Evolutionary conservation across 2,797 vertebrate species (phyloP).

Genomic region (Tadarida brasiliensis): DNA sequence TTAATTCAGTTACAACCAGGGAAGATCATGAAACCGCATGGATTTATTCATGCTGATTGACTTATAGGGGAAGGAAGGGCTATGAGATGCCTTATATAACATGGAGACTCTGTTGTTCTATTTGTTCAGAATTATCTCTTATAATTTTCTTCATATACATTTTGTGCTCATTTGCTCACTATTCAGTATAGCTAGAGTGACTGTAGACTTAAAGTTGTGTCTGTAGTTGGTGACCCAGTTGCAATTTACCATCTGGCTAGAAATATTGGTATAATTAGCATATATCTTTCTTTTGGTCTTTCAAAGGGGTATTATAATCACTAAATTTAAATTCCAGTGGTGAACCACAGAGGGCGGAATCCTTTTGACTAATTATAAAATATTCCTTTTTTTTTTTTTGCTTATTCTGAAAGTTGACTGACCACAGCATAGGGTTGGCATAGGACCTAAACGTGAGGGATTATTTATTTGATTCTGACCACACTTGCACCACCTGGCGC

Average conservation of each 20-base stretch:
- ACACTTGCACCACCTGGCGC: background rate
- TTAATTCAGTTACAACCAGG: conserved; percentile 26
- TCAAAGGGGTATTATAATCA: conserved; percentile 75
- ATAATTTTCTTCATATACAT: background rate
- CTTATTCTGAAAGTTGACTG: conserved; percentile 57
- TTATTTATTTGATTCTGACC: background rate
- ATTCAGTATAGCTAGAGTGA: background rate
- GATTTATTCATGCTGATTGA: background rate
- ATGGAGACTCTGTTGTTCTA: background rate
- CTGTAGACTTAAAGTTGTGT: background rate
- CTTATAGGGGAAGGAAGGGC: background rate
- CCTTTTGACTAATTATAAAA: conserved; percentile 79
- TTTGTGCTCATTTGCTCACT: background rate
- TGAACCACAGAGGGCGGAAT: conserved; percentile 71
- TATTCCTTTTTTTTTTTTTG: conserved; percentile 46
- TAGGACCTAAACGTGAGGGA: background rate
- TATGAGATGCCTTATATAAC: background rate
- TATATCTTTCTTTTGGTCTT: conserved; percentile 70
- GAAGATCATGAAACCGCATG: background rate
- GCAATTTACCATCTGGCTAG: conserved; percentile 59
- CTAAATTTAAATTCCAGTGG: conserved; percentile 79
- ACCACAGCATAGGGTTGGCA: conserved; percentile 41
- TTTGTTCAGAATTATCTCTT: conserved; percentile 40
- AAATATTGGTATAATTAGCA: conserved; percentile 78
- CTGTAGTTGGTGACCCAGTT: conserved; percentile 61